A percentile compares a stretch with the other conserved stretches of the same genome.
Conservation (phyloP, 2,113 vertebrate genomes). For the Myotis davidii region DNA sequence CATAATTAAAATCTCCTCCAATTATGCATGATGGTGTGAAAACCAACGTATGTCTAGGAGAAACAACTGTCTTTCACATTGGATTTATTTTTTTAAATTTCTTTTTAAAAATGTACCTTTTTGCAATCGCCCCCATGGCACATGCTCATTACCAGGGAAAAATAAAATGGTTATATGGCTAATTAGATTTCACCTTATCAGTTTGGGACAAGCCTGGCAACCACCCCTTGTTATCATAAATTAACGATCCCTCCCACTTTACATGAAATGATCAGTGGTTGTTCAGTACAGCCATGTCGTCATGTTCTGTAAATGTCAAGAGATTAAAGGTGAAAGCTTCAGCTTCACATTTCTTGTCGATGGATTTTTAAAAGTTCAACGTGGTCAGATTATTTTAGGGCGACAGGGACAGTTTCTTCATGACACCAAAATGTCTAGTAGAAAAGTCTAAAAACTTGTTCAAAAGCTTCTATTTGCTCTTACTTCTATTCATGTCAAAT, state of each 20-base stretch:
- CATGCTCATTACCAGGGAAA: constrained; percentile 59
- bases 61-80: constrained; percentile 29
- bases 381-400: constrained; percentile 4
- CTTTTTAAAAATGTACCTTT: constrained; percentile 34
- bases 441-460: constrained; percentile 5
- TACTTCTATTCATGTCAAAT: constrained; percentile 23
- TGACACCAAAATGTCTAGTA: background rate
- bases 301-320: constrained; percentile 46
- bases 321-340: constrained; percentile 37
- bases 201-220: constrained; percentile 9
- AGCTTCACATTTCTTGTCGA: background rate
- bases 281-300: background rate
- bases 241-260: constrained; percentile 11
- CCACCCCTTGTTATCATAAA: constrained; percentile 31
- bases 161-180: constrained; percentile 59
- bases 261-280: background rate
- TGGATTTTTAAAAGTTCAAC: constrained; percentile 31
- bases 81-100: constrained; percentile 21
- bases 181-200: constrained; percentile 60
- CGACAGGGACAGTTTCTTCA: constrained; percentile 35
- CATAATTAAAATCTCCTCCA: background rate
- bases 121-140: constrained; percentile 5
- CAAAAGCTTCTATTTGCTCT: background rate
- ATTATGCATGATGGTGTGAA: background rate
- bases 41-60: background rate